Conservation (phyloP, 2,888 invertebrate species). For the Itoplectis maculator region DNA sequence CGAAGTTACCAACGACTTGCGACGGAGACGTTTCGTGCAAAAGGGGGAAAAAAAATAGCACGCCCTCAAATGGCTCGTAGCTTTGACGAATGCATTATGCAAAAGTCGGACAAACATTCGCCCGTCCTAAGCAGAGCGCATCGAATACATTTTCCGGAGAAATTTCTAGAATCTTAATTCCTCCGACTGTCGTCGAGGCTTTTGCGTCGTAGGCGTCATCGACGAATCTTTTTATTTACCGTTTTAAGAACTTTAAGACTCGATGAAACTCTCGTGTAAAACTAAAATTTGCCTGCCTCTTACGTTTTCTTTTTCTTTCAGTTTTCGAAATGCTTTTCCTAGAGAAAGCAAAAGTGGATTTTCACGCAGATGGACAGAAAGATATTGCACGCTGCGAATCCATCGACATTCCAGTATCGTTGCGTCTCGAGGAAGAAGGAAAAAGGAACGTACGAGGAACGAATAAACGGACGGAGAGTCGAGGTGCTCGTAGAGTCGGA, state of each 20-base stretch:
- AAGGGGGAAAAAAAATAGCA: slow-evolving; percentile 21
- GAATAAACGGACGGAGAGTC: neutral
- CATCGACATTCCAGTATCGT: neutral
- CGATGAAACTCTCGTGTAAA: neutral
- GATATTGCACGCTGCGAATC: neutral
- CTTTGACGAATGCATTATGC: slow-evolving; percentile 28
- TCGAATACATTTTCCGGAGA: neutral
- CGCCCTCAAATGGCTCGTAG: slow-evolving; percentile 26
- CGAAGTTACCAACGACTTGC: slow-evolving; percentile 51
- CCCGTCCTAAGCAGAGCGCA: neutral
- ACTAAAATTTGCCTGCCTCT: neutral
- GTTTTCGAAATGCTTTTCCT: too few relatives aligned
- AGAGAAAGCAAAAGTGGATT: too few relatives aligned
- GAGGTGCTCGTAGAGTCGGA: slow-evolving; percentile 20
- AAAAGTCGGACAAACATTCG: slow-evolving; percentile 31
- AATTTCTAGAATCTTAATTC: neutral
- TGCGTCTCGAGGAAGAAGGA: slow-evolving; percentile 17
- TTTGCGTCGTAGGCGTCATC: neutral
- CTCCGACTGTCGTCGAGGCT: neutral
- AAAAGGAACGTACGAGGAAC: neutral
- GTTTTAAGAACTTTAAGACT: neutral
- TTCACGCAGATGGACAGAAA: neutral
- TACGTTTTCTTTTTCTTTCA: too few relatives aligned
- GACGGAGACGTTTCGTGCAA: slow-evolving; percentile 9
- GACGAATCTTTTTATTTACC: neutral